Evolutionary conservation across 2,113 vertebrate genomes (phyloP), one percentile per base, ranked within the genome.

Genomic region (Silurus glanis): DNA sequence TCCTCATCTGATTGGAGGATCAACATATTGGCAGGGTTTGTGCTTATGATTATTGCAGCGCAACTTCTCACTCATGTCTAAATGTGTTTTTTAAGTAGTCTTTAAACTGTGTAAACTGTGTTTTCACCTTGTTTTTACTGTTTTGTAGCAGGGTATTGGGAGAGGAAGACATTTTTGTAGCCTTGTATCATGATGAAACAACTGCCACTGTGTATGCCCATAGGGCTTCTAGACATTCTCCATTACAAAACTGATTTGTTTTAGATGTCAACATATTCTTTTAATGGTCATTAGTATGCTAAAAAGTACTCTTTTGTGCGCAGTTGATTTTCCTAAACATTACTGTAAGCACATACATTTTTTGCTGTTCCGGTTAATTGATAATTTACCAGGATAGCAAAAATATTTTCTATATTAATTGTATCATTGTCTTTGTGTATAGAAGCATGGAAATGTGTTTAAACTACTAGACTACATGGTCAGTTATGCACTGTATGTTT

Each of bases 21-120:
- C 45, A 79, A 83, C 71, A 23, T 74, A 59, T 85, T 75, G 82
- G 47, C 82, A 85, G 83, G 82, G 82, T 80, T 83, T 51, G 56
- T 64, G n/a, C 5, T 80, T 82, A 21, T 82, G 55, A 67, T 66
- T 85, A 83, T 83, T 69, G 53, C 88, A 69, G 80, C 87, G 51
- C 62, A 76, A 69, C 83, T 82, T 90, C 53, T 79, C 64, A 61
- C 28, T 85, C 66, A 69, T 72, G 72, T 88, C 86, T 74, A 86
- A 51, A 53, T 59, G 79, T 79, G 67, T 88, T 55, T 87, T 90
- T 88, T 75, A 85, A 79, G 28, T 89, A 89, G 86, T 90, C 80
- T 49, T 83, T 80, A 67, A 82, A 53, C 58, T 85, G 79, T 88
- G 72, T 83, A 83, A 75, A 85, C 23, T 49, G 83, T 83, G 17